A percentile compares a stretch with the other conserved stretches of the same genome.
These are phyloP conservation scores for Apamea epomidion DNA, from an alignment of 2,888 invertebrate genomes.

Conservation along the genomic window DNA sequence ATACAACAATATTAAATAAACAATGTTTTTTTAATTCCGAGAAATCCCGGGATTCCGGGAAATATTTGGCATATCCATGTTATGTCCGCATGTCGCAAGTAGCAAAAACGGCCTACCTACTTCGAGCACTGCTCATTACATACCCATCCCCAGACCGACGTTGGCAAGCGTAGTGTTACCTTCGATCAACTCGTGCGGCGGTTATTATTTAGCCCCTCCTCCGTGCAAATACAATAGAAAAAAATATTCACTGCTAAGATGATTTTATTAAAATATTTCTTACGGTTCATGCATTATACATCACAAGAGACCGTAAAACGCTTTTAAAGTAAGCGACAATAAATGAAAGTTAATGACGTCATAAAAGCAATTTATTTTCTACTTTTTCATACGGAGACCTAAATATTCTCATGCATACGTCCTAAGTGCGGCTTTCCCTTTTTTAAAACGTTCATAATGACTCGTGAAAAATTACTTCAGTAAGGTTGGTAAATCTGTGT, in stretches of 20 bases:
- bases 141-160: not conserved
- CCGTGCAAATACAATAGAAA: not conserved
- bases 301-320: slow-evolving; percentile 36
- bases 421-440: slow-evolving; percentile 30
- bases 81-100: too few species aligned
- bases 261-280: slow-evolving; percentile 18
- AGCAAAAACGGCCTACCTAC: too few species aligned
- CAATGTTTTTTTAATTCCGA: too few species aligned
- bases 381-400: slow-evolving; percentile 63
- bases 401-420: slow-evolving; percentile 46
- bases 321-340: slow-evolving; percentile 64
- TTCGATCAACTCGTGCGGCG: not conserved
- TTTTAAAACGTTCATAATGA: slow-evolving; percentile 41
- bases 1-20: too few species aligned
- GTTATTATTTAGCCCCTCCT: not conserved
- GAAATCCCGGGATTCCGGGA: too few species aligned
- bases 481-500: not conserved
- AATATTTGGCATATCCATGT: too few species aligned
- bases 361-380: slow-evolving; percentile 74
- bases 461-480: slow-evolving; percentile 9
- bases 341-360: slow-evolving; percentile 75
- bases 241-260: not conserved
- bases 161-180: not conserved
- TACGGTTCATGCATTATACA: not conserved
- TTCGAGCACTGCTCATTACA: too few species aligned